phyloP scores from a whole-genome alignment of 2,113 vertebrate genomes.

The Melanerpes aurifrons region DNA sequence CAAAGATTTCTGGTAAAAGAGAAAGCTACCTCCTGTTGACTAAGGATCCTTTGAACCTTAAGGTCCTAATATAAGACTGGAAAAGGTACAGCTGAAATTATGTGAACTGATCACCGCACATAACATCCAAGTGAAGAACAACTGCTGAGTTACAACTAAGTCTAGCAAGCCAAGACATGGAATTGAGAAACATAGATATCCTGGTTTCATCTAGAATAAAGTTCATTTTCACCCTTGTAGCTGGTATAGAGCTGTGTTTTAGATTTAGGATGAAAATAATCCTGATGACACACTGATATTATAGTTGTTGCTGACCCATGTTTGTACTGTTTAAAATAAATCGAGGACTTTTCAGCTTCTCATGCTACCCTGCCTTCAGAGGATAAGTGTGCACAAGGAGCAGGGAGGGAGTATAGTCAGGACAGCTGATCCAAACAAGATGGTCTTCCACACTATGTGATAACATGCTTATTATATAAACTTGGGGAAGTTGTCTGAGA shows the following conservation, averaged over 20 bases:
- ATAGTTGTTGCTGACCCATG: neutral
- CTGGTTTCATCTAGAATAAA: neutral
- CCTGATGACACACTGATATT: neutral
- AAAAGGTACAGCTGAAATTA: neutral
- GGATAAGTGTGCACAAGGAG: neutral
- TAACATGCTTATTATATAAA: neutral
- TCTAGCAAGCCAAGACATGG: neutral
- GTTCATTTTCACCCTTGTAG: neutral
- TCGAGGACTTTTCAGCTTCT: neutral
- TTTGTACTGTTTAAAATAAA: neutral
- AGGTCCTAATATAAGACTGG: neutral
- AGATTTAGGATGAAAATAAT: neutral
- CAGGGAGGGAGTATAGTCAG: neutral
- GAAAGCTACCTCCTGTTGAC: neutral
- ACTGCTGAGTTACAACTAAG: neutral
- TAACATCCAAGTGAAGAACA: neutral
- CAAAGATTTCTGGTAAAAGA: neutral
- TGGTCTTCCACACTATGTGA: neutral
- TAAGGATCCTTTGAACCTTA: neutral
- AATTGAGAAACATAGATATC: neutral
- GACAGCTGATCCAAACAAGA: neutral
- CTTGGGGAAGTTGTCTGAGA: neutral
- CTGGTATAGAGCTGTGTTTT: neutral
- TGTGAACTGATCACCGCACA: neutral
- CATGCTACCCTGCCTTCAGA: neutral